Evolutionary conservation across 2,888 invertebrate genomes (phyloP).

Genomic region (Trichacis sp.): DNA sequence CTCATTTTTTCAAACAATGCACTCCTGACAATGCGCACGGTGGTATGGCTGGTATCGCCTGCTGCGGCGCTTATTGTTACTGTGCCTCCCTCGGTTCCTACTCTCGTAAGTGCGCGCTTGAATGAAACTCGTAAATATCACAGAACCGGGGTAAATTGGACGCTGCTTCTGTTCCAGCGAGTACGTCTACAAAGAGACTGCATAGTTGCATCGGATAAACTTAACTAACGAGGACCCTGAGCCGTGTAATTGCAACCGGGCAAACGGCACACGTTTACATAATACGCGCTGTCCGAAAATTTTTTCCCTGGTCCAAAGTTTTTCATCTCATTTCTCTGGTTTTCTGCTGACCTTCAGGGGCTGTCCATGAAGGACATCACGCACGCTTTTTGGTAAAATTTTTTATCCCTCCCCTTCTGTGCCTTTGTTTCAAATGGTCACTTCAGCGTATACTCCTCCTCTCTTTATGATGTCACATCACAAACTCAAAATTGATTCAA

Average conservation of each 20-base stretch:
- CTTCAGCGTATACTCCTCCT: no score
- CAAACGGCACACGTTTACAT: no score
- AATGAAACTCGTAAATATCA: constrained; percentile 47
- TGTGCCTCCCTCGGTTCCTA: constrained; percentile 12
- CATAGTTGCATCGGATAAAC: constrained; percentile 32
- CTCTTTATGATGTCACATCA: no score
- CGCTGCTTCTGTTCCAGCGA: constrained; percentile 35
- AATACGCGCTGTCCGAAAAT: no score
- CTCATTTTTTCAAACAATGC: constrained; percentile 30
- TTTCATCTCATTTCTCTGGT: no score
- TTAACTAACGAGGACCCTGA: constrained; percentile 33
- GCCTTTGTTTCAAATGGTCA: no score
- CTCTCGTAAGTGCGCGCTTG: constrained; percentile 24
- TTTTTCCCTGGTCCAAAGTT: no score
- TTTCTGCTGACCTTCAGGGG: no score
- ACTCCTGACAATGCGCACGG: constrained; percentile 8
- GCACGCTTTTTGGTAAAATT: no score
- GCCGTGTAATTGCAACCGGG: constrained; percentile 21
- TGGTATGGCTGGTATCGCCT: constrained; percentile 18
- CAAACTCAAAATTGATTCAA: no score
- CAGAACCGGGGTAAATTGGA: constrained; percentile 46
- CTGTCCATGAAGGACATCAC: no score
- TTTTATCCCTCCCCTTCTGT: no score
- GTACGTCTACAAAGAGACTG: constrained; percentile 38
- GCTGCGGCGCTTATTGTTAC: constrained; percentile 29